Conservation (phyloP, 2,113 vertebrate genomes). For the Pedetes capensis region DNA sequence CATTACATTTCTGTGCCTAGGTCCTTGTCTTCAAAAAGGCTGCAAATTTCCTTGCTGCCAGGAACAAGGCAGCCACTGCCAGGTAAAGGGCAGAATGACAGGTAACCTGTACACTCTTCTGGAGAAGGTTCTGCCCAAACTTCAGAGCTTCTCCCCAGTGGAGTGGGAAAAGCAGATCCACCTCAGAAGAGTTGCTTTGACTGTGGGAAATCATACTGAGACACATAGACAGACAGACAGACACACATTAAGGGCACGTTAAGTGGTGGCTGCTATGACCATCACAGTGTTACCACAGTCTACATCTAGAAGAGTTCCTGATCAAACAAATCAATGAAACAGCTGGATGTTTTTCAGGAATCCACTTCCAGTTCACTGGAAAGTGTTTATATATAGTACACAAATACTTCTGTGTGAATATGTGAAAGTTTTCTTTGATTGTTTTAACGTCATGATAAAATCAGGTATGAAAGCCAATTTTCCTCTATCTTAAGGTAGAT, state of each 20-base stretch:
- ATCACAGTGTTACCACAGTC: background rate
- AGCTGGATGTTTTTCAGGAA: background rate
- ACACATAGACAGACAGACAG: background rate
- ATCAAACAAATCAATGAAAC: background rate
- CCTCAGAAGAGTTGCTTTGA: background rate
- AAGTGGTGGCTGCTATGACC: background rate
- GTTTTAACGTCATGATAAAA: constrained; percentile 27
- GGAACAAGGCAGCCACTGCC: background rate
- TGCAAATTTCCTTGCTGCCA: background rate
- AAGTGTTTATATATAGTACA: background rate
- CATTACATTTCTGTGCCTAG: too few relatives aligned
- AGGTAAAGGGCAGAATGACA: background rate
- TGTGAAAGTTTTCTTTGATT: background rate
- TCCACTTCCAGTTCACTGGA: background rate
- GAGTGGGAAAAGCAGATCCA: background rate
- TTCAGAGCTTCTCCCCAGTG: background rate
- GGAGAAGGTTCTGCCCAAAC: too few relatives aligned
- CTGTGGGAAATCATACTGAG: background rate
- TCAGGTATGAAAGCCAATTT: background rate
- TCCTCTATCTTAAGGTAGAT: background rate
- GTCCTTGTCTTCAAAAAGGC: background rate
- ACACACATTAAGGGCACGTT: background rate
- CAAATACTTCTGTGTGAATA: background rate
- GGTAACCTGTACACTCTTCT: background rate
- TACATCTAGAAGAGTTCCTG: background rate